Evolutionary conservation across 2,113 vertebrate species (phyloP).

Genomic region (Hylia prasina): DNA sequence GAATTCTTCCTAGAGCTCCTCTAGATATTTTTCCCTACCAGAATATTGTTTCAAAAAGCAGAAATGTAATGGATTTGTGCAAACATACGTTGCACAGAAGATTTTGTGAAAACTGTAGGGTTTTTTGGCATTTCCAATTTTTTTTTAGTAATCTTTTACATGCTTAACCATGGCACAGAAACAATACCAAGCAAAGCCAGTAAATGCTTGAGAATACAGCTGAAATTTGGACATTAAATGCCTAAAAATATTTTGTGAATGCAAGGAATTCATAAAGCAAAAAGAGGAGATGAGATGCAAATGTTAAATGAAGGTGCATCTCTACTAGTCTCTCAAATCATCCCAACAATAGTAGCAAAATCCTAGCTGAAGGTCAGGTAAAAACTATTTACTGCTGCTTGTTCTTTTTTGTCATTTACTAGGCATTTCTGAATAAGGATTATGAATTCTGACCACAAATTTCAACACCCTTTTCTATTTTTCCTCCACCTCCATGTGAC

Average conservation of each 20-base stretch:
- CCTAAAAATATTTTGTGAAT: not conserved
- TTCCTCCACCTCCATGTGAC: not conserved
- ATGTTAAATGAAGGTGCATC: not conserved
- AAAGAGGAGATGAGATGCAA: not conserved
- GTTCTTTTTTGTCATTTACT: not conserved
- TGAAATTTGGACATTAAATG: not conserved
- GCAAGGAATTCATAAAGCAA: not conserved
- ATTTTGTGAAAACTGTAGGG: not conserved
- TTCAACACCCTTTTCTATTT: not conserved
- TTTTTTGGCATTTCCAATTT: not conserved
- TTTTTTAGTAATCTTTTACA: not conserved
- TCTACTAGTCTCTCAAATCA: not conserved
- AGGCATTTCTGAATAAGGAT: not conserved
- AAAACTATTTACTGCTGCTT: not conserved
- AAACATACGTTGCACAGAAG: not conserved
- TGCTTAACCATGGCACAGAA: not conserved
- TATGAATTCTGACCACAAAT: conserved; percentile 15
- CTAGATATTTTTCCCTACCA: accelerated
- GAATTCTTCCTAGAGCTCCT: not conserved
- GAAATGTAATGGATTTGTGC: not conserved
- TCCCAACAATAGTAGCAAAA: not conserved
- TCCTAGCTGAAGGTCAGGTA: not conserved
- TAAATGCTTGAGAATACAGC: not conserved
- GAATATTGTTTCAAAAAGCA: not conserved
- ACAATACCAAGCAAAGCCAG: not conserved